Conservation (phyloP, 1,140 invertebrate genomes). For the Glomeris maerens region DNA sequence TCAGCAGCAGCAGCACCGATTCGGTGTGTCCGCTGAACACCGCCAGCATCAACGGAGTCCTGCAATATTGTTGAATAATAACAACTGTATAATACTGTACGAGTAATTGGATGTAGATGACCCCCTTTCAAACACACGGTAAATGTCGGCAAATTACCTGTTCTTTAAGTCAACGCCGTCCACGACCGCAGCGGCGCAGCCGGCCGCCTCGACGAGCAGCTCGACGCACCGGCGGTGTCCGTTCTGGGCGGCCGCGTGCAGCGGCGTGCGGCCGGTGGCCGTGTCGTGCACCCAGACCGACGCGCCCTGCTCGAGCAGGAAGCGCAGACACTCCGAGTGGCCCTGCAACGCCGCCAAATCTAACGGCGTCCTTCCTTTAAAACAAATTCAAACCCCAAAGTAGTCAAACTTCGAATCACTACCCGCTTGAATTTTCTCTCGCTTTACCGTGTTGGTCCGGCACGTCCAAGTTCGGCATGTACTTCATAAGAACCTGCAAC, state of each 20-base stretch:
- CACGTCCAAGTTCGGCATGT: conserved; percentile 39
- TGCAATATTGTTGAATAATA: no score
- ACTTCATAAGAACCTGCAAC: conserved; percentile 34
- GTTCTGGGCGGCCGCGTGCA: conserved; percentile 46
- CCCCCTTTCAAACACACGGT: not conserved
- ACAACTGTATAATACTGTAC: no score
- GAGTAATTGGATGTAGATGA: no score
- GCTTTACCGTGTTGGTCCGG: conserved; percentile 24
- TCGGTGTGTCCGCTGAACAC: conserved; percentile 37
- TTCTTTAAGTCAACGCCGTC: conserved; percentile 29
- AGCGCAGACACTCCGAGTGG: conserved; percentile 38
- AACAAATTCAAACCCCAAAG: not conserved
- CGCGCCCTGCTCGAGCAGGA: conserved; percentile 42
- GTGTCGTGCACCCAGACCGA: conserved; percentile 40
- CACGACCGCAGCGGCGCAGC: conserved; percentile 37
- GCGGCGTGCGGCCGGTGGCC: conserved; percentile 38
- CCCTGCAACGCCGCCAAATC: conserved; percentile 42
- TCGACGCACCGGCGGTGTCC: conserved; percentile 41
- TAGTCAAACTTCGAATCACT: not conserved
- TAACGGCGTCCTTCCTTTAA: conserved; percentile 40
- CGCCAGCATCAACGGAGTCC: conserved; percentile 47
- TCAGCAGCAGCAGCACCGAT: conserved; percentile 40
- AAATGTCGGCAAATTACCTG: conserved; percentile 3
- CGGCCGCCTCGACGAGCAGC: conserved; percentile 38
- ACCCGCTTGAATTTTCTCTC: not conserved